These are phyloP conservation scores for Leguminivora glycinivorella DNA, from an alignment of 1,140 invertebrate species.

Conservation along the genomic window DNA sequence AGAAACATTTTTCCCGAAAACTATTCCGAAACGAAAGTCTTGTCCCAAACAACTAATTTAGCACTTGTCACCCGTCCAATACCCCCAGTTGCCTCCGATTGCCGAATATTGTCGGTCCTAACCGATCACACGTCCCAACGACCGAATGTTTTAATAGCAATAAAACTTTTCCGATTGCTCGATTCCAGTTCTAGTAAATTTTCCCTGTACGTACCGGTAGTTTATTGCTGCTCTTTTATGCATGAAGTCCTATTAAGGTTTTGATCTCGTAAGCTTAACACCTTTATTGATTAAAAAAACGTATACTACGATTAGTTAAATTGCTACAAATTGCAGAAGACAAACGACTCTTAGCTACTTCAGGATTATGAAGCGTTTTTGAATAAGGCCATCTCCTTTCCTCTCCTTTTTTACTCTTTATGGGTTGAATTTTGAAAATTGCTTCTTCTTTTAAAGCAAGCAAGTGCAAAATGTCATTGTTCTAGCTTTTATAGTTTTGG, in stretches of 20 bases:
- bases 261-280: neutral
- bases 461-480: too few species aligned
- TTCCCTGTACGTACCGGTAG: neutral
- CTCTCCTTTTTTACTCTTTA: too few species aligned
- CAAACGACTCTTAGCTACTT: too few species aligned
- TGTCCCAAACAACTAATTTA: conserved; percentile 27
- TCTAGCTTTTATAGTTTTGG: too few species aligned
- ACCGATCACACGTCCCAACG: conserved; percentile 15
- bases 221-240: conserved; percentile 21
- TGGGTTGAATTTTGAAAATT: too few species aligned
- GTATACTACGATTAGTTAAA: too few species aligned
- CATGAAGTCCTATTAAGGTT: neutral
- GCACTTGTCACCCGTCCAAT: conserved; percentile 23
- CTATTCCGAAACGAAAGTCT: conserved; percentile 20
- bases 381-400: too few species aligned
- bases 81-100: conserved; percentile 8
- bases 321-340: too few species aligned
- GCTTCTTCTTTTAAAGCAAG: too few species aligned
- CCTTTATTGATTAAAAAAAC: too few species aligned
- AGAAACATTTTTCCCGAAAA: conserved; percentile 13
- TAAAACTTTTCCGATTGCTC: conserved; percentile 24
- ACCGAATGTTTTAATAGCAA: conserved; percentile 25
- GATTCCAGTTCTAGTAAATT: conserved; percentile 17
- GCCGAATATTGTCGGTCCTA: conserved; percentile 22
- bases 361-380: too few species aligned